Conservation (phyloP, 2,888 invertebrate species). For the Eupithecia vulgata region DNA sequence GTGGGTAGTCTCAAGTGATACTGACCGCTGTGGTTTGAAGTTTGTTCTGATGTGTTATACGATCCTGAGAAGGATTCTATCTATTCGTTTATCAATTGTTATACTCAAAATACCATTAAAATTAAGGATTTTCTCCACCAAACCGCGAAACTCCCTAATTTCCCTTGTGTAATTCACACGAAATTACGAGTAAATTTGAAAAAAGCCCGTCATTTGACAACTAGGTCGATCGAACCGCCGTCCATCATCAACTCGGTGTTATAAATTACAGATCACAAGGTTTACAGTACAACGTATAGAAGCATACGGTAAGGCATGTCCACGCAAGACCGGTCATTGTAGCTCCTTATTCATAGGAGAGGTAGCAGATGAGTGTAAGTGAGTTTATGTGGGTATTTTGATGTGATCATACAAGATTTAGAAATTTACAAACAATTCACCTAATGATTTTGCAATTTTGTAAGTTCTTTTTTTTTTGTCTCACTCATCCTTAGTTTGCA, state of each 20-base stretch:
- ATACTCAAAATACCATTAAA: not conserved
- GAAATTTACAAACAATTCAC: too few relatives aligned
- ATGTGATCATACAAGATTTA: too few relatives aligned
- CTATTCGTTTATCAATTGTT: not conserved
- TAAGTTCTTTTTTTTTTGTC: too few relatives aligned
- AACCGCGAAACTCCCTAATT: slow-evolving; percentile 32
- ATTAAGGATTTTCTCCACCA: not conserved
- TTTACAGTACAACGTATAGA: slow-evolving; percentile 24
- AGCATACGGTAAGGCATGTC: slow-evolving; percentile 3
- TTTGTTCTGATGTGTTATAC: too few relatives aligned
- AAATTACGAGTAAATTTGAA: slow-evolving; percentile 45
- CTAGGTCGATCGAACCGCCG: slow-evolving; percentile 45
- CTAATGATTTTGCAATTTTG: too few relatives aligned
- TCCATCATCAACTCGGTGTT: slow-evolving; percentile 33
- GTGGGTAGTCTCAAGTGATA: too few relatives aligned
- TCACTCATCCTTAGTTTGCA: too few relatives aligned
- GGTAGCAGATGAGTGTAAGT: too few relatives aligned
- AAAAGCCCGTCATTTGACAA: slow-evolving; percentile 45
- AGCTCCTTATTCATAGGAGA: too few relatives aligned
- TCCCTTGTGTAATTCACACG: slow-evolving; percentile 43
- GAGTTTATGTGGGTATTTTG: too few relatives aligned
- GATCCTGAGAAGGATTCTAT: not conserved
- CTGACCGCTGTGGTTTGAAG: too few relatives aligned
- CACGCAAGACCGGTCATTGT: not conserved
- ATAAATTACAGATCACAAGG: slow-evolving; percentile 52